phyloP scores from a whole-genome alignment of 2,113 vertebrate genomes.

The Otocyon megalotis region DNA sequence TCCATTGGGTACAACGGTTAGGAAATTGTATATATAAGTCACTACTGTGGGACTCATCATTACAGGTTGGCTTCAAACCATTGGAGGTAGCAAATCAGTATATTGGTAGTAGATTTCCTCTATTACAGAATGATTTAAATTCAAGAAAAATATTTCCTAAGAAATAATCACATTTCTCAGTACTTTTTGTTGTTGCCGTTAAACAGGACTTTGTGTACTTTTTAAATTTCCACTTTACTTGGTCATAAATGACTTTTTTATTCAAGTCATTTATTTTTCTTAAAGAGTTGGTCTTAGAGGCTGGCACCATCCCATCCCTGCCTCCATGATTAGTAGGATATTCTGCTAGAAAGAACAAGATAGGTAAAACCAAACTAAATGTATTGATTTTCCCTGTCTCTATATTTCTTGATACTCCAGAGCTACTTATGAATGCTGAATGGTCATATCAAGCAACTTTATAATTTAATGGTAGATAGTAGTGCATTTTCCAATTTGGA shows the following conservation, averaged over 20 bases:
- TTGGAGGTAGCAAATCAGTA: not conserved
- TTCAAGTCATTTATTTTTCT: not conserved
- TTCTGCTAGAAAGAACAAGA: not conserved
- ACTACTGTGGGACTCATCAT: not conserved
- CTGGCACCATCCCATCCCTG: not conserved
- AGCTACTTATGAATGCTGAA: not conserved
- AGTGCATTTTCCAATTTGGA: not conserved
- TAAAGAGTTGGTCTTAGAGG: not conserved
- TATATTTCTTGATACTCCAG: not conserved
- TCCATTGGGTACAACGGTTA: not conserved
- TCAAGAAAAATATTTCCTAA: not conserved
- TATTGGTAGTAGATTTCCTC: not conserved
- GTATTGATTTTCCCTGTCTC: not conserved
- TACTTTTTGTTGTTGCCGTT: not conserved
- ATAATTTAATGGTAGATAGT: not conserved
- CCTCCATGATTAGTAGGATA: not conserved
- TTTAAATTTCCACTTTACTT: slow-evolving; percentile 43
- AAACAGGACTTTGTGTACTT: not conserved
- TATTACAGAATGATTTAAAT: not conserved
- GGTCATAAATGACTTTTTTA: not conserved
- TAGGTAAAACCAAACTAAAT: not conserved
- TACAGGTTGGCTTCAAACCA: not conserved
- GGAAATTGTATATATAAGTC: not conserved
- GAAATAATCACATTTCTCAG: not conserved
- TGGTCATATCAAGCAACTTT: not conserved